Evolutionary conservation across 2,888 invertebrate species (phyloP).

Genomic region (Scaptomyza cyrtandrae): DNA sequence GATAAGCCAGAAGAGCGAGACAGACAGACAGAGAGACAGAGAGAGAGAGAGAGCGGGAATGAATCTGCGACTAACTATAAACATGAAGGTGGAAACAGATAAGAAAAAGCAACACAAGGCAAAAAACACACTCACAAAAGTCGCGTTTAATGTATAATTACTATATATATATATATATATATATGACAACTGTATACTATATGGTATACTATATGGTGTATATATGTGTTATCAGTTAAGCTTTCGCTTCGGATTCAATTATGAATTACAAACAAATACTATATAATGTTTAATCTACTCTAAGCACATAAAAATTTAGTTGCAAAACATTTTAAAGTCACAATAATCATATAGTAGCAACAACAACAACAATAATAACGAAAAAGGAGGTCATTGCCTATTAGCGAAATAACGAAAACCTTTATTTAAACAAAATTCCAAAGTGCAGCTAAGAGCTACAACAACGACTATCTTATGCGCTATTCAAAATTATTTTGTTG

Average conservation of each 20-base stretch:
- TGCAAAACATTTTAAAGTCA: constrained; percentile 39
- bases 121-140: background rate
- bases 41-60: background rate
- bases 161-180: background rate
- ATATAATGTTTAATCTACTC: too few species aligned
- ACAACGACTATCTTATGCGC: background rate
- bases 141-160: background rate
- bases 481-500: too few species aligned
- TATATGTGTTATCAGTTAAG: constrained; percentile 31
- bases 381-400: constrained; percentile 67
- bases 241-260: constrained; percentile 44
- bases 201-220: constrained; percentile 1
- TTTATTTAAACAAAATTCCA: constrained; percentile 27
- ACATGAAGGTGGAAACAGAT: constrained; percentile 18
- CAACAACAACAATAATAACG: constrained; percentile 24
- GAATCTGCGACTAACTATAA: background rate
- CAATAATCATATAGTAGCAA: too few species aligned
- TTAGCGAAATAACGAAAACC: constrained; percentile 50
- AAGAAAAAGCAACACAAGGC: constrained; percentile 32
- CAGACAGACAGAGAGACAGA: background rate
- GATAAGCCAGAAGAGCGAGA: constrained; percentile 31
- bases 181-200: background rate
- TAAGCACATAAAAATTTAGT: too few species aligned
- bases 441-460: constrained; percentile 22
- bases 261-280: background rate